Base-by-base conservation (phyloP, 2,113 vertebrate genomes). In the Tenrec ecaudatus region DNA sequence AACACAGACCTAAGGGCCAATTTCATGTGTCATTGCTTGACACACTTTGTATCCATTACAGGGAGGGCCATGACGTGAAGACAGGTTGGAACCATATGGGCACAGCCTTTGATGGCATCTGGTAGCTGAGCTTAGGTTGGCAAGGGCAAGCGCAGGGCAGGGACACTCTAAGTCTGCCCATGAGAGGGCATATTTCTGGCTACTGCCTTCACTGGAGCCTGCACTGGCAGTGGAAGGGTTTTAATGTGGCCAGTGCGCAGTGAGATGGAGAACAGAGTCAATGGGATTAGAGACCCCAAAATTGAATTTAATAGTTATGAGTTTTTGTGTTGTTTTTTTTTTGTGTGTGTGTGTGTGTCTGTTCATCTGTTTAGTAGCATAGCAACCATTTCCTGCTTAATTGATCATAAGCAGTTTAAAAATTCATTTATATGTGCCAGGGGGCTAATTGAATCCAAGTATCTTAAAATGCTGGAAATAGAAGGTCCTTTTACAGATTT, bases 261-360 rank as follows among this genome's bases (percentile, higher is more conserved):
- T 79, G 12, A 33, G 89, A 66, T 71, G 81, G 68, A 94, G 87
- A 73, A 62, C 40, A 1, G 82, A 93, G 73, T 92, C 38, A 71
- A 75, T 87, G 68, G 62, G 47, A 75, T 53, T 43, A 22, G 83
- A 82, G 43, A 53, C 33, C 83, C 73, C 57, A 83, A 92, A 94
- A 71, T 78, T 38, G 36, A 36, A 68, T 78, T 91, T 88, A 78
- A 96, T 43, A 91, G 93, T 95, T 93, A 88, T 76, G 36, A 91
- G 93, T 95, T 93, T 86, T 76, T 92, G 69, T 84, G 40, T 90
- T n/a, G n/a, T 96, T 88, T 19, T 23, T 8, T 92, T 66, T 84
- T 85, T 71, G 81, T 40, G 40, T 40, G 7, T 40, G 40, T 40
- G 89, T 76, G 68, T 88, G 38, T 94, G 79, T 83, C 27, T 89